Conservation (phyloP, 2,888 invertebrate genomes). For the Pseudococcus viburni region DNA sequence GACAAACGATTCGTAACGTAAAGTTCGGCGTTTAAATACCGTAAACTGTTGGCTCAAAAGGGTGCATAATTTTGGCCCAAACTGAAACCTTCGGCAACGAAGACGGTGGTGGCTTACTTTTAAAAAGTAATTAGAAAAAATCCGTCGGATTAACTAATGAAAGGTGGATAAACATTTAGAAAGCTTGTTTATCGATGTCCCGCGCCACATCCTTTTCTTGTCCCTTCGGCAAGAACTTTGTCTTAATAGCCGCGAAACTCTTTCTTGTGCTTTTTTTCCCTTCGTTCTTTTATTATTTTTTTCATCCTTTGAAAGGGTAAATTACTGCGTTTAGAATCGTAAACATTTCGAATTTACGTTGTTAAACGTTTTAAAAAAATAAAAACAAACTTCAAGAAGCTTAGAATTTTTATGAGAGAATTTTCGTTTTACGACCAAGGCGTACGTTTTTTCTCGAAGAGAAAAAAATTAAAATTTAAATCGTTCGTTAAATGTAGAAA, state of each 20-base stretch:
- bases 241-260: neutral
- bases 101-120: neutral
- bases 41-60: neutral
- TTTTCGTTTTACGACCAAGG: slow-evolving; percentile 29
- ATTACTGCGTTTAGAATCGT: slow-evolving; percentile 55
- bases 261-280: neutral
- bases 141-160: slow-evolving; percentile 35
- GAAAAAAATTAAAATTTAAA: slow-evolving; percentile 36
- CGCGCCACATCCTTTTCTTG: neutral
- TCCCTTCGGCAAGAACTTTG: neutral
- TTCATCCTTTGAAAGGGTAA: slow-evolving; percentile 48
- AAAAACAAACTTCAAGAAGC: slow-evolving; percentile 55
- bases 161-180: slow-evolving; percentile 24
- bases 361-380: slow-evolving; percentile 53
- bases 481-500: slow-evolving; percentile 21
- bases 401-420: slow-evolving; percentile 44
- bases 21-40: neutral
- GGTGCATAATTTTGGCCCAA: slow-evolving; percentile 1
- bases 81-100: no score
- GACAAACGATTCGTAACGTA: neutral
- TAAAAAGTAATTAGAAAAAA: slow-evolving; percentile 43
- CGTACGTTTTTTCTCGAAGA: neutral
- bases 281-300: slow-evolving; percentile 17
- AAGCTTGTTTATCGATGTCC: slow-evolving; percentile 27
- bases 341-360: slow-evolving; percentile 58